Base-by-base conservation (phyloP, 2,797 vertebrate species). In the Benthosema pterotum region DNA sequence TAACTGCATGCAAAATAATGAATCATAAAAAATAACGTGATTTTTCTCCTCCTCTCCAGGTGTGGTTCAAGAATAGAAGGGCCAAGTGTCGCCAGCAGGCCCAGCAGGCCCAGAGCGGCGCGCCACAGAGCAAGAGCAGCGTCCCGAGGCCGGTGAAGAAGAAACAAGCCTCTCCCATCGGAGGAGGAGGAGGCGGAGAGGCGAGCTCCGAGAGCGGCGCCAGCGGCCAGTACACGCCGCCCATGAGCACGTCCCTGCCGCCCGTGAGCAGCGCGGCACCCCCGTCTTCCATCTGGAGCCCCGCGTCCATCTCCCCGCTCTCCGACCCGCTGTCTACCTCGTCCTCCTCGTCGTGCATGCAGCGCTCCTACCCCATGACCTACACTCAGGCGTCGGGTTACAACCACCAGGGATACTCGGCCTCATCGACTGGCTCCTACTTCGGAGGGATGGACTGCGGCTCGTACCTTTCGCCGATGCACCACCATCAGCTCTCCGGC, bases 361-460 rank as follows among this genome's bases (percentile, higher is more conserved):
- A 98, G 92, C 94, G 96, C 52, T 97, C 97, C 42, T 98, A 97
- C 0, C 96, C 96, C 16, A 94, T 98, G 94, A 94, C 95, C 79
- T 97, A 98, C 88, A 96, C 91, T 69, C 96, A 98, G 86, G 96
- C 96, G 55, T 93, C 95, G 15, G 95, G 94, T 83, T 98, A 98
- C 91, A 96, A 93, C 90, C 96, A 98, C 90, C 96, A 98, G 93
- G 93, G 94, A 84, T 99, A 98, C 68, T 93, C 94, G 61, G 94
- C 94, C 77, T 96, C 96, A 4, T 93, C 95, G 32, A n/a, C n/a
- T n/a, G 32, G 32, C 65, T 96, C 96, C 78, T 99, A 98, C 86
- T 99, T 98, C 46, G 89, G 95, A 71, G 97, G 96, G 66, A 95
- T 98, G 96, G 96, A 99, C 91, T 99, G 97, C 90, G 93, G 96